Evolutionary conservation across 2,888 invertebrate species (phyloP).

Genomic region (Eilema sororculum): DNA sequence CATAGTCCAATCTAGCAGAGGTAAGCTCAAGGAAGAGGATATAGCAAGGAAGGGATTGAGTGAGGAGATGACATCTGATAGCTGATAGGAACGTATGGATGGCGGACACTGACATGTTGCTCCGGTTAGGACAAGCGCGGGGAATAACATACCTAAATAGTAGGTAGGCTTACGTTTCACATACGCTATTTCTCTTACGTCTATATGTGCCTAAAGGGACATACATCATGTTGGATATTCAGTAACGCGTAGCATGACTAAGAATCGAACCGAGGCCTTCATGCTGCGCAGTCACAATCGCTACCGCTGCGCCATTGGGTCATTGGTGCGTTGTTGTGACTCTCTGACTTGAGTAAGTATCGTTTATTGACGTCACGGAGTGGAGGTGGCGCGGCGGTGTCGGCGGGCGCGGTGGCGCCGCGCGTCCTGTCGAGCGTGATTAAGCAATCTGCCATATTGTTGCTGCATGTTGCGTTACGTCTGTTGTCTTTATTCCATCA

Average conservation of each 20-base stretch:
- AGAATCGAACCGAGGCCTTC: background rate
- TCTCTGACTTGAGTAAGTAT: background rate
- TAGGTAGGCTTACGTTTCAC: background rate
- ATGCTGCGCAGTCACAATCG: background rate
- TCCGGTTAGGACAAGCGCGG: too few species aligned
- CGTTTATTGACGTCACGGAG: background rate
- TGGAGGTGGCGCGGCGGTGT: background rate
- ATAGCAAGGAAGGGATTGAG: background rate
- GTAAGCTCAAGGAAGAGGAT: background rate
- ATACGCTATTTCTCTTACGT: background rate
- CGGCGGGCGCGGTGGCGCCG: background rate
- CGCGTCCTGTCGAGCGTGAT: slow-evolving; percentile 36
- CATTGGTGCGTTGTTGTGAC: too few species aligned
- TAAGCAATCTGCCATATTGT: slow-evolving; percentile 46
- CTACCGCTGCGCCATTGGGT: background rate
- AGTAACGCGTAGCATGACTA: background rate
- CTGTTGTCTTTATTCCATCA: slow-evolving; percentile 58
- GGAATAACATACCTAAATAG: too few species aligned
- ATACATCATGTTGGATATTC: background rate
- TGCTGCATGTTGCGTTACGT: slow-evolving; percentile 32
- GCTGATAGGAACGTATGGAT: too few species aligned
- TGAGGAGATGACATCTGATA: background rate
- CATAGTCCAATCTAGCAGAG: background rate
- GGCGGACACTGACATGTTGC: background rate
- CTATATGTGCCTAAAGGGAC: background rate